Conservation (phyloP, 2,797 vertebrate genomes). For the Pelodytes ibericus region DNA sequence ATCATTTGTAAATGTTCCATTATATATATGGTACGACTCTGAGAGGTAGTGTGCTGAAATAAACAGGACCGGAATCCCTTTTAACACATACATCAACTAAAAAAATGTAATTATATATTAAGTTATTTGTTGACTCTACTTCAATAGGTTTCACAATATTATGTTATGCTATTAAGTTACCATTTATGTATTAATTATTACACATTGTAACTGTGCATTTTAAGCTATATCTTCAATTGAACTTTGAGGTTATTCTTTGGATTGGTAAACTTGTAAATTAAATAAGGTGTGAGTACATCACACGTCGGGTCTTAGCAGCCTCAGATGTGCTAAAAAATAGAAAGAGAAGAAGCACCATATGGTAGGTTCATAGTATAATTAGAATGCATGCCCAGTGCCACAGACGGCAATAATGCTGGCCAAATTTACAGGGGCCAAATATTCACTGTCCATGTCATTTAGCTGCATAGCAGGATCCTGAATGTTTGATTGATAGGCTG, state of each 20-base stretch:
- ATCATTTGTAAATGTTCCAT: too few relatives aligned
- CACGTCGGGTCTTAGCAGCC: background rate
- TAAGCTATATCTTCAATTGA: too few relatives aligned
- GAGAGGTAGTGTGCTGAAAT: too few relatives aligned
- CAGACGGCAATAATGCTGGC: conserved; percentile 19
- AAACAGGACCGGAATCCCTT: too few relatives aligned
- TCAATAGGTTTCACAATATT: too few relatives aligned
- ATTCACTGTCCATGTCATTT: conserved; percentile 34
- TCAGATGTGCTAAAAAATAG: background rate
- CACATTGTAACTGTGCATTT: too few relatives aligned
- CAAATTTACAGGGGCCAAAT: conserved; percentile 20
- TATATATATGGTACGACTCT: too few relatives aligned
- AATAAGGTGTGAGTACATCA: background rate
- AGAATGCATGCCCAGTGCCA: conserved; percentile 9
- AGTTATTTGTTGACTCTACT: too few relatives aligned
- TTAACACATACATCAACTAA: too few relatives aligned
- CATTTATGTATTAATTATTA: too few relatives aligned
- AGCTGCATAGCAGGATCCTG: conserved; percentile 8
- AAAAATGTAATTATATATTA: too few relatives aligned
- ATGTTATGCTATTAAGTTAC: too few relatives aligned
- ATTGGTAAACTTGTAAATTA: background rate
- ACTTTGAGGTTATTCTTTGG: background rate
- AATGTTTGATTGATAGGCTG: conserved; percentile 30
- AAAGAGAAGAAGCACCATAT: conserved; percentile 24
- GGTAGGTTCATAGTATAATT: conserved; percentile 37